Percentiles rank a stretch among this genome's conserved stretches.
Evolutionary conservation across 2,888 invertebrate species (phyloP).

Genomic region (Melinopterus prodromus): DNA sequence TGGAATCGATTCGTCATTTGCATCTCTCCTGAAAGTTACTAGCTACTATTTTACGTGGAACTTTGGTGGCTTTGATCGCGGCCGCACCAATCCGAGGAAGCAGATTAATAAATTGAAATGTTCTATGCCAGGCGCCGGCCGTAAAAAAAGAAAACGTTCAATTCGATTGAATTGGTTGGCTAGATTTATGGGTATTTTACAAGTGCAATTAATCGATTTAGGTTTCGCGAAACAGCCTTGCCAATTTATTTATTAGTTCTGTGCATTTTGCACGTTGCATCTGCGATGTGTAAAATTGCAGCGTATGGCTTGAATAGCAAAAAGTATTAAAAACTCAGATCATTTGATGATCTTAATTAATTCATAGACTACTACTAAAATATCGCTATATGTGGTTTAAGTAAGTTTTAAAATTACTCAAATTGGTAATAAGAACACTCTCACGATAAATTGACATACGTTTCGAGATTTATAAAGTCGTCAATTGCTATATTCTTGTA

Average conservation of each 20-base stretch:
- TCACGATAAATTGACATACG: too few relatives aligned
- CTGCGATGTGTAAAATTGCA: background rate
- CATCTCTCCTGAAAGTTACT: too few relatives aligned
- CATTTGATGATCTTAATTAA: too few relatives aligned
- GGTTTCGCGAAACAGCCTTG: background rate
- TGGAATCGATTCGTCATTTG: too few relatives aligned
- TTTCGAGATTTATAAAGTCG: too few relatives aligned
- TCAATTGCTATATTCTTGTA: too few relatives aligned
- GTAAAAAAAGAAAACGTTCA: background rate
- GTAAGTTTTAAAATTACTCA: too few relatives aligned
- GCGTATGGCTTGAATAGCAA: background rate
- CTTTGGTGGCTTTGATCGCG: background rate
- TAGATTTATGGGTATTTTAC: background rate
- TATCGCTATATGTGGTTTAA: too few relatives aligned
- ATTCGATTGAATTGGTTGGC: background rate
- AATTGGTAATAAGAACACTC: too few relatives aligned
- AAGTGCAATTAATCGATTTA: conserved; percentile 4
- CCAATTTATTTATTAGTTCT: background rate
- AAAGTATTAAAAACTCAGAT: too few relatives aligned
- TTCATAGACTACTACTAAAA: too few relatives aligned
- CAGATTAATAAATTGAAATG: background rate
- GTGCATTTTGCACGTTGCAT: background rate
- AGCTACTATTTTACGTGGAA: background rate
- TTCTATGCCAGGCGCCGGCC: background rate
- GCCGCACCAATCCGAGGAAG: background rate